Evolutionary conservation across 2,888 invertebrate species (phyloP).

Genomic region (Griposia aprilina): DNA sequence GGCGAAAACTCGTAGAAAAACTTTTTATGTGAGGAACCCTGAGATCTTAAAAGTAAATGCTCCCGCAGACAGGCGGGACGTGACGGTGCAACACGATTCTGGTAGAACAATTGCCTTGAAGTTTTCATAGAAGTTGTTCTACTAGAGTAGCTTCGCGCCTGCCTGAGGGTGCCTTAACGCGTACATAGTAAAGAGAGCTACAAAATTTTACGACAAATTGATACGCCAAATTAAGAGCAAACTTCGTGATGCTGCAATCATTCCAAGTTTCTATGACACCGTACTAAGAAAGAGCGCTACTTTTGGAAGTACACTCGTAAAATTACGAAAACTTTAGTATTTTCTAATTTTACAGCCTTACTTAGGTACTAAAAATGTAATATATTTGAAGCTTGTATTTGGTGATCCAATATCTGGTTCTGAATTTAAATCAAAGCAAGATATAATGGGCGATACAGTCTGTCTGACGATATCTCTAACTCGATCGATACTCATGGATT

Average conservation of each 20-base stretch:
- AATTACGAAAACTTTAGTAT: constrained; percentile 47
- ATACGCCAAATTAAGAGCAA: constrained; percentile 61
- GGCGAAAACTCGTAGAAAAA: constrained; percentile 24
- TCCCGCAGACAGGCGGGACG: too few species aligned
- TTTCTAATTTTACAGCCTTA: constrained; percentile 44
- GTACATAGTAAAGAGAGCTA: constrained; percentile 54
- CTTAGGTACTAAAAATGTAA: constrained; percentile 1
- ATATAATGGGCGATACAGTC: not conserved
- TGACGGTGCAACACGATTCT: too few species aligned
- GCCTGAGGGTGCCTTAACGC: constrained; percentile 1
- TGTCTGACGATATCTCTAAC: not conserved
- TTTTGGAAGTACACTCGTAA: constrained; percentile 51
- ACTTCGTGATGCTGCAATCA: constrained; percentile 61
- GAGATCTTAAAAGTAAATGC: constrained; percentile 40
- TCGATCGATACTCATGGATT: not conserved
- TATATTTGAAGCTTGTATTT: not conserved
- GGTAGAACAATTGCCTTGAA: too few species aligned
- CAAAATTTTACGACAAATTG: constrained; percentile 63
- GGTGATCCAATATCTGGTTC: not conserved
- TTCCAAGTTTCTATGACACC: constrained; percentile 56
- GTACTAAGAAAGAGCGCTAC: constrained; percentile 44
- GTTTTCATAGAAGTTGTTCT: too few species aligned
- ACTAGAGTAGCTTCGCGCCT: too few species aligned
- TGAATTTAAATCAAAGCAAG: not conserved
- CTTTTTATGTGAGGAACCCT: constrained; percentile 47